Evolutionary conservation across 2,113 vertebrate genomes (phyloP).

Genomic region (Pseudolaguvia tuberculata): DNA sequence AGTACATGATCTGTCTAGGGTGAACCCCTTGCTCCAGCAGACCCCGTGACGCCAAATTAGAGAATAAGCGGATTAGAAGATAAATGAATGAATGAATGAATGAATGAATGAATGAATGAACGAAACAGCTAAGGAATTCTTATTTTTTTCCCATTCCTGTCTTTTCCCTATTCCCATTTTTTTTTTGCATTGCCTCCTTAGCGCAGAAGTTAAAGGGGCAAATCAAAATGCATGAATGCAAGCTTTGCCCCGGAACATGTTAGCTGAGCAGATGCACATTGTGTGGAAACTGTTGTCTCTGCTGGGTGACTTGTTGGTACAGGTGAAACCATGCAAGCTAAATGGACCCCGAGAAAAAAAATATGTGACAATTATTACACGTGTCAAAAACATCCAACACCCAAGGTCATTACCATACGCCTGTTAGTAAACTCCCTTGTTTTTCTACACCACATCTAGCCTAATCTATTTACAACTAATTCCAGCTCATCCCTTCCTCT

Average conservation of each 20-base stretch:
- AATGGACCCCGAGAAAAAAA: slow-evolving; percentile 48
- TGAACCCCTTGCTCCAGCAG: too few species aligned
- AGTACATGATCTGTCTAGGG: too few species aligned
- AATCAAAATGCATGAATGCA: slow-evolving; percentile 8
- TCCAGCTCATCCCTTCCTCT: slow-evolving; percentile 18
- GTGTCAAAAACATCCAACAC: slow-evolving; percentile 43
- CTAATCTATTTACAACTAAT: slow-evolving; percentile 10
- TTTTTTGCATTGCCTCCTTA: slow-evolving; percentile 10
- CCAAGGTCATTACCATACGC: slow-evolving; percentile 46
- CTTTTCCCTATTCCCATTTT: neutral
- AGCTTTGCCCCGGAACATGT: slow-evolving; percentile 13
- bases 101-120: too few species aligned
- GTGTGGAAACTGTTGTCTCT: slow-evolving; percentile 45
- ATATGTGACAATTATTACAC: slow-evolving; percentile 52
- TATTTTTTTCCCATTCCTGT: too few species aligned
- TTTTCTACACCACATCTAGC: neutral
- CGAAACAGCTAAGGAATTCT: too few species aligned
- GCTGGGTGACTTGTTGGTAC: slow-evolving; percentile 52
- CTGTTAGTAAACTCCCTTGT: neutral
- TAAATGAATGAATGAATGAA: too few species aligned
- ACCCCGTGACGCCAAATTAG: too few species aligned
- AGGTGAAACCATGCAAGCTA: slow-evolving; percentile 47
- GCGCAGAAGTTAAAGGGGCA: slow-evolving; percentile 28
- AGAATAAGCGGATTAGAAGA: too few species aligned
- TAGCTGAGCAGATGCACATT: slow-evolving; percentile 44